These are phyloP conservation scores for Alexandromys oeconomus DNA, from an alignment of 2,797 vertebrate genomes.

Conservation along the genomic window DNA sequence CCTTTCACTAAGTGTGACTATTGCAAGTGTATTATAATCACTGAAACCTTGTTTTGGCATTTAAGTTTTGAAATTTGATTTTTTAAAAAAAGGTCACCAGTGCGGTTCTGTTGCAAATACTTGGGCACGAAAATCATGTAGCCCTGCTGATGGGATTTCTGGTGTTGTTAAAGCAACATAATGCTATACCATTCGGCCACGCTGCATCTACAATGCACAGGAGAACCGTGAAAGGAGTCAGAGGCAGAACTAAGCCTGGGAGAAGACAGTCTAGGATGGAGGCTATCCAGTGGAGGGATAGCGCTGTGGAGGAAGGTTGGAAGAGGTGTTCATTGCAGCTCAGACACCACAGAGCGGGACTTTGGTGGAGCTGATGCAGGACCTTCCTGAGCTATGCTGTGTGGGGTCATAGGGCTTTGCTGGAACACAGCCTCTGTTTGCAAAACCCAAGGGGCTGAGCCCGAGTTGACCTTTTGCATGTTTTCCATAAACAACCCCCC, in stretches of 20 bases:
- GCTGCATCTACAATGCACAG: neutral
- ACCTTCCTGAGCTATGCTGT: neutral
- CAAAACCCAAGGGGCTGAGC: neutral
- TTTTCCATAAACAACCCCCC: neutral
- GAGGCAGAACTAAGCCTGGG: neutral
- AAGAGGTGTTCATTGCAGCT: neutral
- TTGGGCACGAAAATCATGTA: neutral
- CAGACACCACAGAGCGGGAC: neutral
- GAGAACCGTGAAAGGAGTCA: neutral
- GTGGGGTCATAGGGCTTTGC: neutral
- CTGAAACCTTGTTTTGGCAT: neutral
- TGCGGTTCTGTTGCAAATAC: neutral
- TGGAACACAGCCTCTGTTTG: neutral
- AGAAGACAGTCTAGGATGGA: neutral
- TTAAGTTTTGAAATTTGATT: neutral
- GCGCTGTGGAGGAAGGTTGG: neutral
- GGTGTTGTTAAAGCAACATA: neutral
- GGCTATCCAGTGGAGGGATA: neutral
- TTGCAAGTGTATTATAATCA: slow-evolving; percentile 5
- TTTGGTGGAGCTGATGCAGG: neutral
- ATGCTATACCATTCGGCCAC: neutral
- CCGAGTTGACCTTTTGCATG: neutral
- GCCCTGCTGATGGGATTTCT: neutral
- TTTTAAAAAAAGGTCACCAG: neutral
- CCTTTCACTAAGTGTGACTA: neutral